Percentiles rank a stretch among this genome's conserved stretches.
These are phyloP conservation scores for Parazoanthus darwini DNA, from an alignment of 92 coral and sea anemone genomes.

Conservation along the genomic window DNA sequence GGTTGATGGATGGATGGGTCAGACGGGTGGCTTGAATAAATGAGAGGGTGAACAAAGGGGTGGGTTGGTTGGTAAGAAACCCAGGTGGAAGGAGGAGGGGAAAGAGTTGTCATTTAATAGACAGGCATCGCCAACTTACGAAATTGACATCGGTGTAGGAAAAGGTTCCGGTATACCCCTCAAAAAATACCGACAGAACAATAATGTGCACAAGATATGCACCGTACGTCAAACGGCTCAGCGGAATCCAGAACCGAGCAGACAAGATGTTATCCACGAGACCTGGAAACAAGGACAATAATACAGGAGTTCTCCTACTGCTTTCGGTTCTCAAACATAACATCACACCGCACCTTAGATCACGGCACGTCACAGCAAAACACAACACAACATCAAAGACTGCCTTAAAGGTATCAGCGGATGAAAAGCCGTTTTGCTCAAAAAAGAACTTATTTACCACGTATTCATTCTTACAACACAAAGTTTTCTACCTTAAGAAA, in stretches of 20 bases:
- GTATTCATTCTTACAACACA: too few relatives aligned
- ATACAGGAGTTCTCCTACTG: not conserved
- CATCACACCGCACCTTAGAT: too few relatives aligned
- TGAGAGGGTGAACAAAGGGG: not conserved
- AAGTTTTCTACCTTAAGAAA: too few relatives aligned
- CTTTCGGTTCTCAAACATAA: too few relatives aligned
- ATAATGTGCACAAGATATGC: constrained; percentile 49
- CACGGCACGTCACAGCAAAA: too few relatives aligned
- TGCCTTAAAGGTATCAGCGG: too few relatives aligned
- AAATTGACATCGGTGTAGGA: constrained; percentile 38
- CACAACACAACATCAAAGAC: too few relatives aligned
- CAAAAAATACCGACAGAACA: constrained; percentile 26
- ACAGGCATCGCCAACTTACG: constrained; percentile 24
- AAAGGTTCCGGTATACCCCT: not conserved
- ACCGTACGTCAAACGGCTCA: constrained; percentile 57
- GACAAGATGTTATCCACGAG: constrained; percentile 49
- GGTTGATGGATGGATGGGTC: not conserved
- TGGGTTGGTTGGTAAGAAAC: not conserved
- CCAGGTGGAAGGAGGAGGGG: not conserved
- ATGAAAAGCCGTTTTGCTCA: too few relatives aligned
- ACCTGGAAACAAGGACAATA: constrained; percentile 26
- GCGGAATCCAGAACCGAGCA: constrained; percentile 59
- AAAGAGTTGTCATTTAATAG: not conserved
- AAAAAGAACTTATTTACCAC: too few relatives aligned
- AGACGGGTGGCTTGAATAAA: not conserved